Evolutionary conservation across 2,888 invertebrate species (phyloP).

Genomic region (Cacoxenus indagator): DNA sequence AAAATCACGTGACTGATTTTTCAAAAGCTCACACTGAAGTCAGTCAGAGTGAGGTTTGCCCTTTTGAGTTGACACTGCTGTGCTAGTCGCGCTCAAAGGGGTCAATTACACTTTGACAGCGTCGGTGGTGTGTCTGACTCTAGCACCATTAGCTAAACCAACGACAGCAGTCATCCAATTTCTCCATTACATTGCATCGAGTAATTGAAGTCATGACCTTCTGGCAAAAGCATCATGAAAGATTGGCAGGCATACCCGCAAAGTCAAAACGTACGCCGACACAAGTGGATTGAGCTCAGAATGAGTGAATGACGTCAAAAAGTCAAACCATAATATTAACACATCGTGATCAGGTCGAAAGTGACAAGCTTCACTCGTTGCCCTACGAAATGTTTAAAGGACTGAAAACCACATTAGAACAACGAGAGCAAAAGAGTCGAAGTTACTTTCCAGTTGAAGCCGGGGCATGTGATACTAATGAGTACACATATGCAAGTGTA

Average conservation of each 20-base stretch:
- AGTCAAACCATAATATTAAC: conserved; percentile 56
- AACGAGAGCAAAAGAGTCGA: conserved; percentile 39
- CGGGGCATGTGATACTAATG: conserved; percentile 4
- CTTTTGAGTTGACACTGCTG: not conserved
- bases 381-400: not conserved
- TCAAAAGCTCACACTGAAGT: not conserved
- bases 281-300: not conserved
- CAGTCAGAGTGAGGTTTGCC: conserved; percentile 45
- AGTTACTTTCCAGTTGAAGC: not conserved
- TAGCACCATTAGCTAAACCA: not conserved
- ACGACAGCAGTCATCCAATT: not conserved
- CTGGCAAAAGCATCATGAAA: conserved; percentile 34
- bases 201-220: conserved; percentile 18
- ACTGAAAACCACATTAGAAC: conserved; percentile 9
- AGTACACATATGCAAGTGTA: not conserved
- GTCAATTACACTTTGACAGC: not conserved
- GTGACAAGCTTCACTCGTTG: not conserved
- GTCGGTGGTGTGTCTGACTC: not conserved
- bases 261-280: not conserved
- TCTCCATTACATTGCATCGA: conserved; percentile 1
- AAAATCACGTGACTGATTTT: conserved; percentile 27
- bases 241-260: conserved; percentile 43
- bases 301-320: not conserved
- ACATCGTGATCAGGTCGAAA: conserved; percentile 19
- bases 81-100: not conserved